phyloP scores from a whole-genome alignment of 2,113 vertebrate genomes.

The Podiceps cristatus region DNA sequence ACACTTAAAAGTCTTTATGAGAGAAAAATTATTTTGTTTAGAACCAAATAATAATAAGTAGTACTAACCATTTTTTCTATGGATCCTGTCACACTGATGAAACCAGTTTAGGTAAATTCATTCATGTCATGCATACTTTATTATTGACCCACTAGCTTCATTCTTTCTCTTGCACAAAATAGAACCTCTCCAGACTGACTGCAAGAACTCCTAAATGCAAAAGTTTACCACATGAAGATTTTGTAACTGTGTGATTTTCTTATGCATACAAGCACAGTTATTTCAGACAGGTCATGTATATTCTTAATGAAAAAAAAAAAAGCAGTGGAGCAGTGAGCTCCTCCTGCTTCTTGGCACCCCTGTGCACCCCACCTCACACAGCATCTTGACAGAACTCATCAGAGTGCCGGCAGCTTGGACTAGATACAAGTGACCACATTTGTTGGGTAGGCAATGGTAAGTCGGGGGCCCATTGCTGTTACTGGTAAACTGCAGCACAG shows the following conservation, averaged over 20 bases:
- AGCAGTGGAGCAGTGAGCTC: background rate
- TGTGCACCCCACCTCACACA: background rate
- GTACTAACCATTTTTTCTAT: background rate
- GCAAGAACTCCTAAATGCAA: background rate
- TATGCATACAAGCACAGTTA: too few relatives aligned
- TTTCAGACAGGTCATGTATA: background rate
- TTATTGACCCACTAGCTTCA: background rate
- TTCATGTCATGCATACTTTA: background rate
- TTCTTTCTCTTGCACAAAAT: background rate
- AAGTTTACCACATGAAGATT: background rate
- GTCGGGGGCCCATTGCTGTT: background rate
- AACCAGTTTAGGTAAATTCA: background rate
- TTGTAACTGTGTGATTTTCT: background rate
- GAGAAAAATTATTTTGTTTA: background rate
- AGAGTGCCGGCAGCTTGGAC: background rate
- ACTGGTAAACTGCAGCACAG: background rate
- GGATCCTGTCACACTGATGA: background rate
- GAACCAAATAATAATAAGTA: background rate
- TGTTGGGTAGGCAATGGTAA: background rate
- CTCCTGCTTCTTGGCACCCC: background rate
- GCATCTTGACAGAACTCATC: too few relatives aligned
- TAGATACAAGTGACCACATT: too few relatives aligned
- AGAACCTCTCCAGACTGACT: background rate
- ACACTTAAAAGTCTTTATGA: background rate
- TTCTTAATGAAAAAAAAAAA: background rate